Base-by-base conservation (phyloP, 2,888 invertebrate species). In the Neuroscelio doddi region DNA sequence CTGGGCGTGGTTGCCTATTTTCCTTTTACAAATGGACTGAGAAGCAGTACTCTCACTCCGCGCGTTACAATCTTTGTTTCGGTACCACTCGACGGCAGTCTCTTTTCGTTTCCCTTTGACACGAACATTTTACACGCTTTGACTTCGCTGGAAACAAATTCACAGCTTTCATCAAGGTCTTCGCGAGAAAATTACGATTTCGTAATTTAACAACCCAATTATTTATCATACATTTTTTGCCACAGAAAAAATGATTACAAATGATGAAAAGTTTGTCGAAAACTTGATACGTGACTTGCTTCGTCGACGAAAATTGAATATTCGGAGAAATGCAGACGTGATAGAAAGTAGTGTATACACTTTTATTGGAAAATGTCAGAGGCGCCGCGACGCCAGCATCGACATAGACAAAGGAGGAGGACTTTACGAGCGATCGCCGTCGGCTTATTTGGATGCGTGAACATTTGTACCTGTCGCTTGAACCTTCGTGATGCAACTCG, bases 391-490 rank as follows among this genome's bases (percentile, higher is more conserved):
- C 29, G 27, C 44, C 16, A 8, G 44, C 44, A 27, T 14, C 21
- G 44, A 44, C 44, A 14, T 27, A 27, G 44, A 44, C 44, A 44
- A 44, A 44, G 27, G 27, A 14, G 44, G 12, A 27, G 29, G 27
- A 44, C 44, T 41, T 12, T 1, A 16, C 65, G 46, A 59, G 49
- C 52, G 46, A 65, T 59, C 56, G 51, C 63, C 61, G 64, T 45
- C 45, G 68, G 71, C 69, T 70, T 65, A 70, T 68, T 70, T 57
- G 53, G 62, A 68, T 69, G 68, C 64, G 58, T 41, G 56, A 58
- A 66, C 71, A 66, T 69, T 72, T 68, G 58, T 69, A 68, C 41
- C 45, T 59, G 68, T 69, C 70, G 47, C 42, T n/a, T 46, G 47
- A 44, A 30, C 30, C 10, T 46, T 50, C 47, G 38, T 46, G 61